These are phyloP conservation scores for Camptogramma bilineatum DNA, from an alignment of 2,888 invertebrate genomes.

Conservation along the genomic window DNA sequence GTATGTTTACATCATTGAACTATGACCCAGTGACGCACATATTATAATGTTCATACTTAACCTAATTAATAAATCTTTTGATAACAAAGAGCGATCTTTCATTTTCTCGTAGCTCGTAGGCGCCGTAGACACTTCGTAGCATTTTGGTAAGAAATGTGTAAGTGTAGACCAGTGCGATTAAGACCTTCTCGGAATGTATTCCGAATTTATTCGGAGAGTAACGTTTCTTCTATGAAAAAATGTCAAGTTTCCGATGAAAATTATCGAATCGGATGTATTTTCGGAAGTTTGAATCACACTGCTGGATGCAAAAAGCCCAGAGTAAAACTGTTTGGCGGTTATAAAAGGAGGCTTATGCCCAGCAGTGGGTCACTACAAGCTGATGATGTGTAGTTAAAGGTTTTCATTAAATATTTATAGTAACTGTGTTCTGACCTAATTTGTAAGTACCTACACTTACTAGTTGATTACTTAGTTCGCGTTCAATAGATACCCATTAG, in stretches of 20 bases:
- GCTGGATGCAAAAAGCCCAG: no score
- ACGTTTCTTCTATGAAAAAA: no score
- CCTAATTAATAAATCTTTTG: not conserved
- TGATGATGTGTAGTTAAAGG: no score
- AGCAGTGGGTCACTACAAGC: no score
- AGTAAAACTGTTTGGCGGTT: no score
- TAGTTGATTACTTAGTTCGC: not conserved
- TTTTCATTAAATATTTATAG: not conserved
- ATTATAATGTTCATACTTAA: not conserved
- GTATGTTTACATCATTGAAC: not conserved
- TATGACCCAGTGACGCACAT: constrained; percentile 3
- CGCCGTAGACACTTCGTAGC: not conserved
- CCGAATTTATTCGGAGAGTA: no score
- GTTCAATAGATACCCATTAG: not conserved
- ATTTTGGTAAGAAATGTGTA: not conserved
- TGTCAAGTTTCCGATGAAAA: no score
- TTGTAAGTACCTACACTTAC: not conserved
- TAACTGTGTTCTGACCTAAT: not conserved
- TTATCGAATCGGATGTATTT: no score
- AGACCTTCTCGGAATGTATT: no score
- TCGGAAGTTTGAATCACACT: no score
- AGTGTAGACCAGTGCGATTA: no score
- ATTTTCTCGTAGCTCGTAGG: not conserved
- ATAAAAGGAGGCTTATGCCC: no score
- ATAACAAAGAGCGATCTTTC: not conserved